Percentiles rank a stretch among this genome's conserved stretches.
Evolutionary conservation across 2,113 vertebrate species (phyloP).

Genomic region (Anhinga rufa): DNA sequence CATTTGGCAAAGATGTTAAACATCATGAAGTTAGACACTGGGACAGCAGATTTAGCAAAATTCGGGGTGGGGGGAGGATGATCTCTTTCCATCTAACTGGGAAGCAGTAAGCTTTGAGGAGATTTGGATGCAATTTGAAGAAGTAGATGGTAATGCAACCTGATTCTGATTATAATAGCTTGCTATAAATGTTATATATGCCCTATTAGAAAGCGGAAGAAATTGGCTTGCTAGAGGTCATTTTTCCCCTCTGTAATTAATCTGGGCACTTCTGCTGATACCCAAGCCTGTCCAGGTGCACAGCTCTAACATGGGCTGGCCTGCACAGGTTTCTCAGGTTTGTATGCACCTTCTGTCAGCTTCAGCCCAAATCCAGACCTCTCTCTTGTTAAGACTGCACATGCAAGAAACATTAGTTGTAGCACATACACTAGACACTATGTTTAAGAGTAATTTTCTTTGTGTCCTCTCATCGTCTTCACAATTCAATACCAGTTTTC

Average conservation of each 20-base stretch:
- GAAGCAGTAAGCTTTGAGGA: neutral
- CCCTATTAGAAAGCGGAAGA: neutral
- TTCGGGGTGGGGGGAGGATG: too few relatives aligned
- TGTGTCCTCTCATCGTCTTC: neutral
- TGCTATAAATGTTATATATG: neutral
- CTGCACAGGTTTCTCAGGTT: neutral
- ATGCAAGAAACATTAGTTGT: neutral
- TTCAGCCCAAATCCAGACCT: neutral
- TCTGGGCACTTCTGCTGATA: neutral
- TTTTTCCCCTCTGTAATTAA: neutral
- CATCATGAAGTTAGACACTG: neutral
- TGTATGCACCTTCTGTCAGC: neutral
- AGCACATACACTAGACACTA: neutral
- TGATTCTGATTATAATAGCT: neutral
- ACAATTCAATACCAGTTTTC: neutral
- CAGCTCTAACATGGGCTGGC: neutral
- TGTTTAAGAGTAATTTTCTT: neutral
- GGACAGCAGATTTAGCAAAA: neutral
- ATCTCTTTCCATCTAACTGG: neutral
- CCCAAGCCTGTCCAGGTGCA: neutral
- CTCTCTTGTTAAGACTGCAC: neutral
- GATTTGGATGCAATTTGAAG: neutral
- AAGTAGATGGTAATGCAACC: neutral
- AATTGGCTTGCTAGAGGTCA: neutral
- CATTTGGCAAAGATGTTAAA: neutral